Evolutionary conservation across 2,797 vertebrate species (phyloP).

Genomic region (Bryconaethiops microstoma): DNA sequence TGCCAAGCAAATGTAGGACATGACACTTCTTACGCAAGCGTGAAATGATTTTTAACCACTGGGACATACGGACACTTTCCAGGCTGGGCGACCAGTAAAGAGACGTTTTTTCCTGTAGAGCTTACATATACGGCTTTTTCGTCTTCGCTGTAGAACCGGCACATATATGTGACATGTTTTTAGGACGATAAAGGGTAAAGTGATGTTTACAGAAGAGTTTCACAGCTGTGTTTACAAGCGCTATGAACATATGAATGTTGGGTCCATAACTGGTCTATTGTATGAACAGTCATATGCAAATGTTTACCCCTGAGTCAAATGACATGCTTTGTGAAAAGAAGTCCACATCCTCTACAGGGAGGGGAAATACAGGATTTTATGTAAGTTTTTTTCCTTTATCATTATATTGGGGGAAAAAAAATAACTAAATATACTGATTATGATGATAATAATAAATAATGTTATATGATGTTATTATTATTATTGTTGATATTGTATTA

Average conservation of each 20-base stretch:
- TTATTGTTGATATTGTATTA: too few species aligned
- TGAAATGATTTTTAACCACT: neutral
- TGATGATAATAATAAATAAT: too few species aligned
- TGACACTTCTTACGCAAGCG: neutral
- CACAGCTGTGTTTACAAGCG: constrained; percentile 32
- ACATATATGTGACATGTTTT: constrained; percentile 21
- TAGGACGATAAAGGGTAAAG: neutral
- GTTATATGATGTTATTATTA: too few species aligned
- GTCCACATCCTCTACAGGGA: too few species aligned
- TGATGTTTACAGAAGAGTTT: constrained; percentile 33
- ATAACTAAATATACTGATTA: too few species aligned
- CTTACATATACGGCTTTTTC: neutral
- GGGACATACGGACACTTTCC: constrained; percentile 5
- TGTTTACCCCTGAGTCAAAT: too few species aligned
- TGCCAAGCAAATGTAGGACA: neutral
- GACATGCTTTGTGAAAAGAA: too few species aligned
- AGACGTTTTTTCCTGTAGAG: neutral
- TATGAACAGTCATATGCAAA: neutral
- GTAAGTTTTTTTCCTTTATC: too few species aligned
- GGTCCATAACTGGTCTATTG: constrained; percentile 27
- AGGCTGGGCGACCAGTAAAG: neutral
- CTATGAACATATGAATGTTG: constrained; percentile 3
- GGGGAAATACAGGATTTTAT: too few species aligned
- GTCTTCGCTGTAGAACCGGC: neutral
- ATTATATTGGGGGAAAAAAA: too few species aligned